phyloP scores from a whole-genome alignment of 2,113 vertebrate species.

The Dendrocopos noguchii region DNA sequence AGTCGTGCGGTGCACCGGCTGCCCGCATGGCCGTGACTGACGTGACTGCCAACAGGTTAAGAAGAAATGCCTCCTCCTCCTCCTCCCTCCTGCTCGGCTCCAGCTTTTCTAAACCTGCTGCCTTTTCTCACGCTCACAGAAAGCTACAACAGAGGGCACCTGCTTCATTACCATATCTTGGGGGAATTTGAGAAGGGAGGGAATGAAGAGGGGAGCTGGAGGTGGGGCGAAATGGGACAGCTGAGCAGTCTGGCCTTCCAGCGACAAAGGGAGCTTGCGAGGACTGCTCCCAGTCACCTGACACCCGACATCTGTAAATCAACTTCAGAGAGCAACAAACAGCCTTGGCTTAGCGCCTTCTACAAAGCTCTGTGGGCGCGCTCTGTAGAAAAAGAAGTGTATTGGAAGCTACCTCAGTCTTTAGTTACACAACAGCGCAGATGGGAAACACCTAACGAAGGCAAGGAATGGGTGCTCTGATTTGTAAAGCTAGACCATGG shows the following conservation, averaged over 20 bases:
- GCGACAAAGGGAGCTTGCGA: not conserved
- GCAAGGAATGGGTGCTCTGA: not conserved
- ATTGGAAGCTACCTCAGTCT: not conserved
- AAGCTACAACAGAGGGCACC: slow-evolving; percentile 79
- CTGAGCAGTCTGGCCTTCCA: not conserved
- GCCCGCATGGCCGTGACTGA: slow-evolving; percentile 64
- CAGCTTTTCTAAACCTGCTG: slow-evolving; percentile 70
- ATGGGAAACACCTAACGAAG: not conserved
- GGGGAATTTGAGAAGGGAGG: slow-evolving; percentile 49
- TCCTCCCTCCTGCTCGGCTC: slow-evolving; percentile 35
- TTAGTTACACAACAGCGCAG: not conserved
- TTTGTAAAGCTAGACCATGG: not conserved
- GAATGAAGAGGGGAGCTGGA: not conserved
- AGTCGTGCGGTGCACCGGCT: slow-evolving; percentile 1
- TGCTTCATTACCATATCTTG: slow-evolving; percentile 91
- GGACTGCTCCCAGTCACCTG: not conserved
- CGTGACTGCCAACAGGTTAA: slow-evolving; percentile 81
- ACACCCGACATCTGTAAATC: slow-evolving; percentile 11
- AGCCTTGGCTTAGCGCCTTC: not conserved
- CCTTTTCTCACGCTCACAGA: slow-evolving; percentile 88
- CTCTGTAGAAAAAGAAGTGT: rapidly evolving
- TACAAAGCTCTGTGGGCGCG: rapidly evolving
- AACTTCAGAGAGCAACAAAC: not conserved
- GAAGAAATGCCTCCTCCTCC: slow-evolving; percentile 56
- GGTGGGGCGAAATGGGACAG: not conserved